Base-by-base conservation (phyloP, 2,797 vertebrate genomes). In the Clarias pachynema region DNA sequence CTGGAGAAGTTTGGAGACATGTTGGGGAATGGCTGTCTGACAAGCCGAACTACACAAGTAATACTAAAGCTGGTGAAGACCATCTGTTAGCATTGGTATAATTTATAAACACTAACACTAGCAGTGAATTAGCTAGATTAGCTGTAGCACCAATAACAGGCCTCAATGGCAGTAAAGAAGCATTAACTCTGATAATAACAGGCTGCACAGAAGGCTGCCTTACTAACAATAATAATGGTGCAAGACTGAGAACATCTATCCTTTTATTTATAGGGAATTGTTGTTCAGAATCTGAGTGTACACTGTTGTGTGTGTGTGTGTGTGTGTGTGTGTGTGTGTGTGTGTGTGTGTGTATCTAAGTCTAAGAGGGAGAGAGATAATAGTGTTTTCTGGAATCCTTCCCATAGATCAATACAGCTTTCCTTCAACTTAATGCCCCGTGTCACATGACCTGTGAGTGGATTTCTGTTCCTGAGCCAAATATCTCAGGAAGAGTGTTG, bases 331-430 rank as follows among this genome's bases (percentile, higher is more conserved):
- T 70, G 57, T n/a, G 24, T 6, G 31, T 29, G 78, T 31, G 79
- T 60, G 79, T 73, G 18, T 73, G 75, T 53, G 40, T 29, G 63
- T 56, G 79, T 22, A 70, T 73, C 34, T 37, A 37, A 37, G 3
- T 79, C 66, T 66, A 63, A n/a, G 44, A 78, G 26, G 68, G 65
- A 68, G 44, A 79, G 72, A 78, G 72, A 68, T 83, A 53, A 81
- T 81, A 49, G 85, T 82, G 77, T 83, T 85, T 86, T 88, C 86
- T 89, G 89, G 89, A 90, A 88, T 79, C 60, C 77, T 83, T 89
- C 88, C 82, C 80, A 79, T 84, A 59, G 74, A 89, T 90, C 89
- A 88, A 90, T 89, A 89, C 83, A 88, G 87, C 87, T 88, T 88
- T 88, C 87, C 86, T 86, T 87, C 81, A 70, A 82, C 79, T 70